Evolutionary conservation across 2,113 vertebrate species (phyloP).

Genomic region (Eulemur rufifrons): DNA sequence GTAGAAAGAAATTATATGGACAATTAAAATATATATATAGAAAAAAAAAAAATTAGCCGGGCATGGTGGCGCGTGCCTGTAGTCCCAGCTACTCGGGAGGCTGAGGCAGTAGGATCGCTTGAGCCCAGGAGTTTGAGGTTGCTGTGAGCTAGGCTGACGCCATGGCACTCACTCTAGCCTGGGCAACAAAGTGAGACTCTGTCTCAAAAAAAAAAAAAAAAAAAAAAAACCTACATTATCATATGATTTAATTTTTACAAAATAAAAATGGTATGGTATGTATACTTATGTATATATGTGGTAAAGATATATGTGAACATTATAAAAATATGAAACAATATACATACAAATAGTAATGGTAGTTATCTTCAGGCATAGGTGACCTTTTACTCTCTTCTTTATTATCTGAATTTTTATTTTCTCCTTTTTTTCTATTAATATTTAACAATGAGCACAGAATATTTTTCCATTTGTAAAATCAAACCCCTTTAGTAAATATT

Average conservation of each 20-base stretch:
- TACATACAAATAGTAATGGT: neutral
- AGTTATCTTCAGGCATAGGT: neutral
- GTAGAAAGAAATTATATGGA: no score
- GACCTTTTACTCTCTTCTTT: neutral
- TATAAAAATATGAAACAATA: neutral
- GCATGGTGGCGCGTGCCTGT: no score
- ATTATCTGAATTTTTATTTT: neutral
- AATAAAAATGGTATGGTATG: neutral
- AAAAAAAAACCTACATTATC: neutral
- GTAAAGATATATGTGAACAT: neutral
- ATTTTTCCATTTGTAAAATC: neutral
- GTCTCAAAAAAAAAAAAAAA: no score
- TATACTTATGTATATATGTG: neutral
- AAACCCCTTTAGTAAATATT: neutral
- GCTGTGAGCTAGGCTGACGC: no score
- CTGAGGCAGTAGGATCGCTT: no score
- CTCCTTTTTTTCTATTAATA: neutral
- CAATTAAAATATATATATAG: no score
- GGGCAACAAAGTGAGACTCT: no score
- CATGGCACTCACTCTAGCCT: no score
- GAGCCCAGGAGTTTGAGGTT: no score
- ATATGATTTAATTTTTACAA: neutral
- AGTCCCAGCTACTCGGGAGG: no score
- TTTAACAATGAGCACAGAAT: neutral
- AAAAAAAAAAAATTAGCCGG: no score